Evolutionary conservation across 1,140 invertebrate genomes (phyloP).

Genomic region (Saccostrea cuccullata): DNA sequence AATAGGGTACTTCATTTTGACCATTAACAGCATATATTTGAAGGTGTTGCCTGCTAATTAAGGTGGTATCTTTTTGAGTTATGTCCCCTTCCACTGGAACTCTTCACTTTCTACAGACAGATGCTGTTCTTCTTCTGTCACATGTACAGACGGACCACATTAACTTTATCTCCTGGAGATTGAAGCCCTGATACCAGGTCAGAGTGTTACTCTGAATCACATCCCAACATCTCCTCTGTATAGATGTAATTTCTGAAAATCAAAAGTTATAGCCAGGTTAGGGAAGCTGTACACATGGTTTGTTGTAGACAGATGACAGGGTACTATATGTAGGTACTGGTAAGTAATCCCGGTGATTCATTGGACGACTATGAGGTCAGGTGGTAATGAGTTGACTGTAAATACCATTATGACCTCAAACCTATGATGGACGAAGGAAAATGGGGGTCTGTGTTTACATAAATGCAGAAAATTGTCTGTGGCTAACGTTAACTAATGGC

Average conservation of each 20-base stretch:
- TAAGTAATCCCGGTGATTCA: slow-evolving; percentile 23
- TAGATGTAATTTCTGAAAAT: background rate
- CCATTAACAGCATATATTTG: too few relatives aligned
- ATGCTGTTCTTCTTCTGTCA: slow-evolving; percentile 2
- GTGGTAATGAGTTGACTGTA: background rate
- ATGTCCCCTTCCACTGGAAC: too few relatives aligned
- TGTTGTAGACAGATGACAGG: background rate
- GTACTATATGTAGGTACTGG: slow-evolving; percentile 2
- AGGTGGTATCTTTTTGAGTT: too few relatives aligned
- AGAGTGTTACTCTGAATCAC: background rate
- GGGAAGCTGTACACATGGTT: background rate
- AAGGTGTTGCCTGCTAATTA: too few relatives aligned
- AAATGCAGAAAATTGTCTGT: slow-evolving; percentile 6
- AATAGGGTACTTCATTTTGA: too few relatives aligned
- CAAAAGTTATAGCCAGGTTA: background rate
- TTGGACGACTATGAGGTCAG: background rate
- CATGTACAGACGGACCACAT: slow-evolving; percentile 2
- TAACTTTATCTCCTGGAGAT: background rate
- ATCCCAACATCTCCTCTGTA: background rate
- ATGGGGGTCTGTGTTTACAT: background rate
- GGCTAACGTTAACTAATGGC: slow-evolving; percentile 4
- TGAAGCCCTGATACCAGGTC: background rate
- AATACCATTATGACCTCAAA: background rate
- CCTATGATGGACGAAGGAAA: background rate
- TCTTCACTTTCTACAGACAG: too few relatives aligned